Evolutionary conservation across 2,797 vertebrate species (phyloP).

Genomic region (Dicrostonyx torquatus): DNA sequence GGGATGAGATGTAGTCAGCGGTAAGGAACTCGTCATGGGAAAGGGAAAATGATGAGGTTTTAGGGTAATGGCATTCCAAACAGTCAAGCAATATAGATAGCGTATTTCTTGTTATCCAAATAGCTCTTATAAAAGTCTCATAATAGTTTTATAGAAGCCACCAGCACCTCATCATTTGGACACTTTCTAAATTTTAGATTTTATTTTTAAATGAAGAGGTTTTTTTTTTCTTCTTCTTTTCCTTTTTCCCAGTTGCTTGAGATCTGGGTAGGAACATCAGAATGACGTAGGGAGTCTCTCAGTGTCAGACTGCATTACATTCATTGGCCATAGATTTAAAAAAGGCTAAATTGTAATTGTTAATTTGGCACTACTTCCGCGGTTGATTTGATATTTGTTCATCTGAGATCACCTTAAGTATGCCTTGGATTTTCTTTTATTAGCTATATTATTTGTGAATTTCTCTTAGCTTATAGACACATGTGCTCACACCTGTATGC

Average conservation of each 20-base stretch:
- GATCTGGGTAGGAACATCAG: not conserved
- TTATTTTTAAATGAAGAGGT: not conserved
- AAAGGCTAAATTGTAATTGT: not conserved
- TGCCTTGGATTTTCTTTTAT: not conserved
- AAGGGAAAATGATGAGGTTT: not conserved
- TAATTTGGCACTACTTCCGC: not conserved
- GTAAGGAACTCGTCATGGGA: not conserved
- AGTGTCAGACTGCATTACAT: not conserved
- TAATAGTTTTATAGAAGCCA: constrained; percentile 10
- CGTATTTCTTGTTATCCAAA: not conserved
- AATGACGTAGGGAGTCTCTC: not conserved
- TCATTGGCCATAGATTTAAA: not conserved
- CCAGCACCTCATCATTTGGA: not conserved
- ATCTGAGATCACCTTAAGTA: not conserved
- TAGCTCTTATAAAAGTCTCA: not conserved
- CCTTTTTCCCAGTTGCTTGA: not conserved
- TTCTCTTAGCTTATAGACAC: not conserved
- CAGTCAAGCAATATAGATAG: not conserved
- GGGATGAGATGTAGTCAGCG: not conserved
- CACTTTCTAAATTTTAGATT: constrained; percentile 26
- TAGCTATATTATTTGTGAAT: constrained; percentile 1
- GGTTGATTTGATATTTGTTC: not conserved
- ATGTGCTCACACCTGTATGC: not conserved
- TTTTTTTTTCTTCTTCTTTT: not conserved
- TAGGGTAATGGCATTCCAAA: not conserved